Evolutionary conservation across 1,140 invertebrate genomes (phyloP).

Genomic region (Pseudomyrmex gracilis): DNA sequence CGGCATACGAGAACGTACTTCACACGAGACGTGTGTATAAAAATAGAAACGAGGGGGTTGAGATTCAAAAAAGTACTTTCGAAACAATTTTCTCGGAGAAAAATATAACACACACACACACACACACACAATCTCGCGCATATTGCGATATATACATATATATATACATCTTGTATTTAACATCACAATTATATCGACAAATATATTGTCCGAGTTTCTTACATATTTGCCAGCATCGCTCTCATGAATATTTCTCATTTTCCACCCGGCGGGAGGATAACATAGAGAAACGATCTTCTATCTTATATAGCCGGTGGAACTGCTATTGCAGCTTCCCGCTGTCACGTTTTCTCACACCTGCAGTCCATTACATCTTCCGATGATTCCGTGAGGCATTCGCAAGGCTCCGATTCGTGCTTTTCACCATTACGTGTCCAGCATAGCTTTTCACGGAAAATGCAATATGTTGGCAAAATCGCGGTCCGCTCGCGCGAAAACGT

Average conservation of each 20-base stretch:
- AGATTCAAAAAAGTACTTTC: conserved; percentile 2
- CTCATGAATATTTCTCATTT: conserved; percentile 59
- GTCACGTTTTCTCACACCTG: conserved; percentile 59
- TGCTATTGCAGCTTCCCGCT: conserved; percentile 31
- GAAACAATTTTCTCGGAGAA: not conserved
- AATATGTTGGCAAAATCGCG: conserved; percentile 52
- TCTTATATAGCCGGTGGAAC: conserved; percentile 40
- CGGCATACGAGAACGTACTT: not conserved
- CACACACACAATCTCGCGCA: no score
- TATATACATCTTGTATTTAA: not conserved
- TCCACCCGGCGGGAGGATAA: not conserved
- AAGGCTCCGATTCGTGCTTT: conserved; percentile 43
- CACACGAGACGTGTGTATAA: not conserved
- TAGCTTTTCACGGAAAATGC: conserved; percentile 25
- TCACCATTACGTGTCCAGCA: conserved; percentile 51
- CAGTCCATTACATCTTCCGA: conserved; percentile 60
- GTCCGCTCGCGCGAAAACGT: not conserved
- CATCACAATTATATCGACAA: not conserved
- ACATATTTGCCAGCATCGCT: conserved; percentile 4
- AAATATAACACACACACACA: no score
- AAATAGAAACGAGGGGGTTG: not conserved
- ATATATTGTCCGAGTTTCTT: conserved; percentile 12
- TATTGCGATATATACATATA: no score
- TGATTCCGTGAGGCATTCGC: conserved; percentile 52
- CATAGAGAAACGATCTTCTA: conserved; percentile 31